Base-by-base conservation (phyloP, 2,113 vertebrate genomes). In the Anseranas semipalmata region DNA sequence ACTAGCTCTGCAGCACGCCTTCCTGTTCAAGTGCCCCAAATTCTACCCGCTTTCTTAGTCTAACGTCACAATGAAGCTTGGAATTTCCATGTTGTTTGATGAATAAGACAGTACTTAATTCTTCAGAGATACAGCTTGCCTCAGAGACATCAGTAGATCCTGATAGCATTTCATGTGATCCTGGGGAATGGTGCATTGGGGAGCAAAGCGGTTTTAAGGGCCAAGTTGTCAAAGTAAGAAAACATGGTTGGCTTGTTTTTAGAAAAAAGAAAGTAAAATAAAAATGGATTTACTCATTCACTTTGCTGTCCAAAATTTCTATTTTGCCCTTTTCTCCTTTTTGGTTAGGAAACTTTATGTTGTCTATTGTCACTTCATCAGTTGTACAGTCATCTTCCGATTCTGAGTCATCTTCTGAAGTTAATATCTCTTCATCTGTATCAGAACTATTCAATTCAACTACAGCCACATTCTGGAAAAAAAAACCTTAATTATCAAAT, bases 401-500 rank as follows among this genome's bases (percentile, higher is more conserved):
- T 2, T 98, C 97, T 0, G 98, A 98, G 43, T 98, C 97, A 37
- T 88, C 95, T 14, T 84, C 97, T 90, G 95, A 98, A 91, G 5
- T 96, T 72, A 19, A 86, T 67, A 52, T 96, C 21, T 97, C 97
- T 52, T 98, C 98, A 6, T 98, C 97, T n/a, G 98, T 96, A 72
- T 98, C 98, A 2, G 98, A 98, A 33, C 76, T 97, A 71, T 97
- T 97, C 90, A 99, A 97, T 94, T 99, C 99, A 96, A 99, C 98
- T 66, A 99, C 76, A 11, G 99, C 99, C 22, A 99, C 98, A 21
- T 99, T 99, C 99, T 99, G 91, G 15, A 48, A 32, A 75, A 45
- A 63, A 53, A 82, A 35, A 25, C 24, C 22, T 70, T 20, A 55
- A 56, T 77, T 62, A 92, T 62, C 37, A 71, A 0, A 1, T 39